phyloP scores from a whole-genome alignment of 2,888 invertebrate species.

The Drosophila barbarae region DNA sequence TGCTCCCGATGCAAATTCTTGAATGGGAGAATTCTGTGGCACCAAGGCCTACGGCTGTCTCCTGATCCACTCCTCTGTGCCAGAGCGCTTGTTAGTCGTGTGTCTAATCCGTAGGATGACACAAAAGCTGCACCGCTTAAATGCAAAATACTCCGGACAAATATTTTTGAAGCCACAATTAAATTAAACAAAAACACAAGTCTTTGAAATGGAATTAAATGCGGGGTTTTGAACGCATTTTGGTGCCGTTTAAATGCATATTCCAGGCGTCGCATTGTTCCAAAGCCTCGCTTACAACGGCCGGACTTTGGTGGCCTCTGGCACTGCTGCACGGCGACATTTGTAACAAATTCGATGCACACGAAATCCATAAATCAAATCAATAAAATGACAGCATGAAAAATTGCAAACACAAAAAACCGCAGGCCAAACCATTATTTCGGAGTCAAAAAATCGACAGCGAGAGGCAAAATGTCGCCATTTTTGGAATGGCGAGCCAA shows the following conservation, averaged over 20 bases:
- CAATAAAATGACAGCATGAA: constrained; percentile 64
- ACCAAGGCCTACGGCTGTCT: constrained; percentile 28
- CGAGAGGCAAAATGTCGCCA: constrained; percentile 18
- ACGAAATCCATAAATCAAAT: constrained; percentile 64
- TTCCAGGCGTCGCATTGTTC: constrained; percentile 14
- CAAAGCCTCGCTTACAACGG: background rate
- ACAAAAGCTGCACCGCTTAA: constrained; percentile 19
- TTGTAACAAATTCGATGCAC: constrained; percentile 53
- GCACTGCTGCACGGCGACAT: constrained; percentile 28
- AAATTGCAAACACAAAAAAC: constrained; percentile 60
- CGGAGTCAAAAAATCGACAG: constrained; percentile 43
- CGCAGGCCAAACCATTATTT: constrained; percentile 55
- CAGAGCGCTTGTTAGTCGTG: background rate
- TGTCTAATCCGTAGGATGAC: constrained; percentile 19
- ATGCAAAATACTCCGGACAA: constrained; percentile 6
- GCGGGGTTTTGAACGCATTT: constrained; percentile 2
- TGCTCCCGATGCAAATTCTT: constrained; percentile 21
- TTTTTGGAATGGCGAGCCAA: constrained; percentile 27
- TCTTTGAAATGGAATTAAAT: constrained; percentile 9
- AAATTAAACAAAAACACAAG: constrained; percentile 26
- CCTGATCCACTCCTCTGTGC: background rate
- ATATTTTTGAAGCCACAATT: constrained; percentile 12
- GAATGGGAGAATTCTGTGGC: constrained; percentile 27
- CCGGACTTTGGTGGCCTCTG: constrained; percentile 22
- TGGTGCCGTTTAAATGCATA: constrained; percentile 23